Base-by-base conservation (phyloP, 2,113 vertebrate species). In the Arothron firmamentum region DNA sequence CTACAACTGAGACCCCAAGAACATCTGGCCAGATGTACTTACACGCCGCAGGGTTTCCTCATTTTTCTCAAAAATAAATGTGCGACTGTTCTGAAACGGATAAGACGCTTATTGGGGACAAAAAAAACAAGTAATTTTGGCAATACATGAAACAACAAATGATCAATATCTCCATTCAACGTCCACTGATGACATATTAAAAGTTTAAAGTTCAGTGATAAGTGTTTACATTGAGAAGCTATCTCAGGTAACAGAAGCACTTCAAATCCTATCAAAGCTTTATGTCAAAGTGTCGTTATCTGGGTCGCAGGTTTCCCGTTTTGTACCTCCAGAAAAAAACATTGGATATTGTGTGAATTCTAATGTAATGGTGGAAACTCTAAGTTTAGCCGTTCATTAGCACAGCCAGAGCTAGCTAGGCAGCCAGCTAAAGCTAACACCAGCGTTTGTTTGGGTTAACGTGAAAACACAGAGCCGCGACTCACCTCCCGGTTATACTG, bases 41-140 rank as follows among this genome's bases (percentile, higher is more conserved):
- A 94, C 97, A 86, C 89, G 94, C 78, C 95, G 92, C 87, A 93
- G 91, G 51, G 93, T 87, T 91, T 97, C 94, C 82, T 98, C 94
- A 52, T 90, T 90, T 65, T 85, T 75, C 63, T 99, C 94, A 88
- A 99, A 99, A 49, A 83, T 89, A 86, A 99, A 99, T 71, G 92
- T 91, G 67, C 87, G 79, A 60, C 77, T 90, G 86, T 98, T 97
- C 95, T 99, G 90, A 21, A 85, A 88, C 14, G 70, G 0, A 80
- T 6, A 67, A 46, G 4, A 79, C 55, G n/a, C 19, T 70, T 6
- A 52, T 45, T 51, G 54, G 60, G 13, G 19, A 52, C 28, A 61
- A 17, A 5, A 28, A 23, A 31, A 71, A 51, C 18, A 43, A 3
- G 9, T 13, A 8, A 62, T 31, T 31, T 28, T 23, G 10, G 28